Evolutionary conservation across 2,113 vertebrate genomes (phyloP).

Genomic region (Desmodus rotundus): DNA sequence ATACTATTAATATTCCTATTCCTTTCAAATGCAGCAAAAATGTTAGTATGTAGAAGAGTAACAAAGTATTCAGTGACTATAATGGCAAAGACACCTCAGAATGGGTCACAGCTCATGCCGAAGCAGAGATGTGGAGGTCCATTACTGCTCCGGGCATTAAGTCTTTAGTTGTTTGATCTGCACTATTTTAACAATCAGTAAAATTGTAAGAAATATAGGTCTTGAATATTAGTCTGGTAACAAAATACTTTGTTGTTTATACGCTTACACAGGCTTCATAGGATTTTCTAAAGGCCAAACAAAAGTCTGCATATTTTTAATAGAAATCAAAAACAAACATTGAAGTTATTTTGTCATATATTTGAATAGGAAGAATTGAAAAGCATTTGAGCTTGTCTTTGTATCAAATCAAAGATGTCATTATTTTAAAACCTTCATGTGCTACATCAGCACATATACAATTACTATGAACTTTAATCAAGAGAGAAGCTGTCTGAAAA

Average conservation of each 20-base stretch:
- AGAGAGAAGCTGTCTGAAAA: constrained; percentile 39
- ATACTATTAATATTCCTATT: neutral
- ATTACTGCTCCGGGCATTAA: neutral
- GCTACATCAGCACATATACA: constrained; percentile 50
- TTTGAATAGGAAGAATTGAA: neutral
- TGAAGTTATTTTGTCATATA: neutral
- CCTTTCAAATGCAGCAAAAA: neutral
- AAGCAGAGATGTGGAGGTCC: neutral
- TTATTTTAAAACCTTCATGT: constrained; percentile 39
- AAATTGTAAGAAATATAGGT: neutral
- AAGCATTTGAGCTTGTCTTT: constrained; percentile 38
- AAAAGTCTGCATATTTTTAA: neutral
- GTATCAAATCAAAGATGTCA: constrained; percentile 38
- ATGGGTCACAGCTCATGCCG: neutral
- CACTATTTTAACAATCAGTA: neutral
- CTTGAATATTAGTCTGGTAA: neutral
- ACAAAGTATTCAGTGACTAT: neutral
- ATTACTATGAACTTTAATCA: constrained; percentile 64
- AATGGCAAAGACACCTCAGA: neutral
- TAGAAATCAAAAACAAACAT: neutral
- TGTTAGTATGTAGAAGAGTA: neutral
- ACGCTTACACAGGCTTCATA: neutral
- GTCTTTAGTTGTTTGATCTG: neutral
- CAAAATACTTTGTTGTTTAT: neutral
- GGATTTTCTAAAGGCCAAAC: neutral